Conservation (phyloP, 2,113 vertebrate genomes). For the Saiga tatarica region DNA sequence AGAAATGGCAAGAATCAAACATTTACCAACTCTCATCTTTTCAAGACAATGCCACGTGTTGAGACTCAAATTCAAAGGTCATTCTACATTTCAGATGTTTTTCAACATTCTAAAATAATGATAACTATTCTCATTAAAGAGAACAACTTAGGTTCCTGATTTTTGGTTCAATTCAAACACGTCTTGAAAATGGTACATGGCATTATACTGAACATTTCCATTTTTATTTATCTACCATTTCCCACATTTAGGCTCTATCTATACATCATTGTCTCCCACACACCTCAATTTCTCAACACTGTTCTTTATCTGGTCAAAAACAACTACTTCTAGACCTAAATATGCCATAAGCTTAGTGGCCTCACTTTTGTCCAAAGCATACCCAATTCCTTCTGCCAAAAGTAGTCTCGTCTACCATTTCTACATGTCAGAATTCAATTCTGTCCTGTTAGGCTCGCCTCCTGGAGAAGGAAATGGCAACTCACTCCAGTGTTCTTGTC, state of each 20-base stretch:
- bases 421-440: neutral
- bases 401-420: neutral
- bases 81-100: neutral
- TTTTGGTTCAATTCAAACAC: neutral
- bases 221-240: neutral
- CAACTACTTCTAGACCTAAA: neutral
- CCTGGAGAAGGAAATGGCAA: neutral
- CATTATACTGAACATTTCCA: neutral
- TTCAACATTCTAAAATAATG: neutral
- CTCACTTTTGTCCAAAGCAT: neutral
- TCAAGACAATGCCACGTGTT: neutral
- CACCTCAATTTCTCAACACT: neutral
- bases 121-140: neutral
- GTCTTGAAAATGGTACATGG: neutral
- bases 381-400: neutral
- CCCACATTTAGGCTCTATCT: neutral
- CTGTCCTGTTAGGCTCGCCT: neutral
- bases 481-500: neutral
- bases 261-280: neutral
- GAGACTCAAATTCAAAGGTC: neutral
- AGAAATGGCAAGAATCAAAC: neutral
- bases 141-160: neutral
- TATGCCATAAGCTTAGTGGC: neutral
- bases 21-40: conserved; percentile 7
- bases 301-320: neutral